These are phyloP conservation scores for Latrodectus elegans DNA, from an alignment of 2,888 invertebrate genomes.

Conservation along the genomic window DNA sequence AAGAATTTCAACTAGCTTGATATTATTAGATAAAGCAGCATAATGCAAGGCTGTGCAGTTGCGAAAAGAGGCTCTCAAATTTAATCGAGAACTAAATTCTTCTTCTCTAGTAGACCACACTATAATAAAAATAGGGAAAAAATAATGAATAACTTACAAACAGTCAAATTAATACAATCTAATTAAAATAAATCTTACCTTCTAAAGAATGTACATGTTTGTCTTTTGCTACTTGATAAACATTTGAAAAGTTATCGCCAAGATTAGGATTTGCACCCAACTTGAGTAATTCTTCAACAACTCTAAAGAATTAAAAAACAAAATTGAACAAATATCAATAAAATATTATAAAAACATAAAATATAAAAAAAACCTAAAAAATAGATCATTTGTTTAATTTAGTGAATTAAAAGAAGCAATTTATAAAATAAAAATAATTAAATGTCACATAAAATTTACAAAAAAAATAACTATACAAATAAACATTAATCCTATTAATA, in stretches of 20 bases:
- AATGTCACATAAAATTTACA: too few species aligned
- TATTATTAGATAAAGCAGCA: constrained; percentile 85
- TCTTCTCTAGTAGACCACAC: constrained; percentile 82
- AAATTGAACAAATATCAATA: background rate
- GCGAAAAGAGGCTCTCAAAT: constrained; percentile 83
- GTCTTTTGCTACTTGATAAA: constrained; percentile 81
- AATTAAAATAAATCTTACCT: constrained; percentile 76
- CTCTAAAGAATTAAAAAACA: constrained; percentile 72
- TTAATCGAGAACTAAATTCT: constrained; percentile 83
- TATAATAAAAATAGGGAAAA: constrained; percentile 69
- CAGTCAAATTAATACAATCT: background rate
- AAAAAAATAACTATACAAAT: too few species aligned
- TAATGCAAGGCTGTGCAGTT: constrained; percentile 93
- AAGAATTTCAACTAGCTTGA: constrained; percentile 80
- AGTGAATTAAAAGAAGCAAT: too few species aligned
- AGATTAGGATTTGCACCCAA: constrained; percentile 87
- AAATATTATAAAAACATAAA: background rate
- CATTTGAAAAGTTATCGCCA: constrained; percentile 85
- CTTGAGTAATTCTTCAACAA: constrained; percentile 75
- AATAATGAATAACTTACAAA: background rate
- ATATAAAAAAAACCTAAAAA: background rate
- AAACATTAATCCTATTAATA: too few species aligned
- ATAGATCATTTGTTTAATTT: background rate
- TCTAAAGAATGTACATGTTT: constrained; percentile 84
- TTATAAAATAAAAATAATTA: too few species aligned